Percentiles rank a stretch among this genome's conserved stretches.
Conservation (phyloP, 2,113 vertebrate species). For the Buteo buteo region DNA sequence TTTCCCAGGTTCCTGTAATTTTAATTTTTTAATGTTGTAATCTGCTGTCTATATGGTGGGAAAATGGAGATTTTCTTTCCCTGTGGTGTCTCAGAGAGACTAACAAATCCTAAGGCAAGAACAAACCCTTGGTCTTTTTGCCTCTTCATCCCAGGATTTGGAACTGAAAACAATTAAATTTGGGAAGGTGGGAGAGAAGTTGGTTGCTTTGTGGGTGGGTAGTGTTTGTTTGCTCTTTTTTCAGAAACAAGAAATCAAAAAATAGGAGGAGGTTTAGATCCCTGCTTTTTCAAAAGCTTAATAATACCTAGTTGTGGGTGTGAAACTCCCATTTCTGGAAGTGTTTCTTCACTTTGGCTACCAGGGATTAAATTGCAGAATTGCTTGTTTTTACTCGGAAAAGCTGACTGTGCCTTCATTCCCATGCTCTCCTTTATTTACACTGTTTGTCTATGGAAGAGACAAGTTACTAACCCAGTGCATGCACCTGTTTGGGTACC, state of each 20-base stretch:
- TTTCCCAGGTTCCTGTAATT: conserved; percentile 2
- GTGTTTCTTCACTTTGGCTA: background rate
- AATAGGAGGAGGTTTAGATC: background rate
- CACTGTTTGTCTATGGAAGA: background rate
- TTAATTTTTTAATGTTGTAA: background rate
- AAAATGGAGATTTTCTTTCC: background rate
- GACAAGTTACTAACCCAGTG: background rate
- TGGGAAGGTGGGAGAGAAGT: background rate
- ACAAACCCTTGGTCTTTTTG: background rate
- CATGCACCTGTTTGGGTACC: background rate
- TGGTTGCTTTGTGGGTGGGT: background rate
- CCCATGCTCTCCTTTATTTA: background rate
- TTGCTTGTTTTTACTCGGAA: background rate
- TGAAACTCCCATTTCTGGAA: background rate
- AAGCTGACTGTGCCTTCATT: background rate
- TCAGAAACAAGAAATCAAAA: background rate
- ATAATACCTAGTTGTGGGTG: background rate
- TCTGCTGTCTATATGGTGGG: background rate
- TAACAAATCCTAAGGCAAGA: background rate
- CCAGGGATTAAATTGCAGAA: background rate
- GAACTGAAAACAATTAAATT: background rate
- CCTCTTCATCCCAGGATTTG: background rate
- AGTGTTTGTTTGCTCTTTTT: background rate
- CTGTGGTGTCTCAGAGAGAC: background rate
- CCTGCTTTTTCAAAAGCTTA: background rate